Conservation (phyloP, 2,888 invertebrate species). For the Troides oblongomaculatus region DNA sequence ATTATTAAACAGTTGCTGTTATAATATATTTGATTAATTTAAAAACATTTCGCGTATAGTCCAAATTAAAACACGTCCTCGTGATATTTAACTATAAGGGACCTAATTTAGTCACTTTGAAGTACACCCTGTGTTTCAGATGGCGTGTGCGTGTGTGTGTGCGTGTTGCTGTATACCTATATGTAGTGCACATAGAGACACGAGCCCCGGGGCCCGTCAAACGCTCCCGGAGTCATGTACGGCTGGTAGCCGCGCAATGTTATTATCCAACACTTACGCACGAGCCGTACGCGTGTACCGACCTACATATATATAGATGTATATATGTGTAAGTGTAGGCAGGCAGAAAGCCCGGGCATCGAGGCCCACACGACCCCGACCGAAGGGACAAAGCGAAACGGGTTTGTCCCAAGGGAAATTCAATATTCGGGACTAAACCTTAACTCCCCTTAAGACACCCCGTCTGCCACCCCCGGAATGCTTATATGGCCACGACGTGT, state of each 20-base stretch:
- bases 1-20: too few relatives aligned
- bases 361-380: conserved; percentile 76
- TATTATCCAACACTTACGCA: conserved; percentile 78
- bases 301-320: conserved; percentile 41
- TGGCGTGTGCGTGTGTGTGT: conserved; percentile 43
- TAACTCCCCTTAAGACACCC: conserved; percentile 79
- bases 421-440: conserved; percentile 82
- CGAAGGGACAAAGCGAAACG: conserved; percentile 80
- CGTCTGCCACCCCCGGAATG: conserved; percentile 78
- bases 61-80: conserved; percentile 38
- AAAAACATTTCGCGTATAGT: conserved; percentile 3
- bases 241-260: conserved; percentile 71
- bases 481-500: conserved; percentile 81
- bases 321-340: conserved; percentile 40
- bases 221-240: conserved; percentile 76
- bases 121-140: conserved; percentile 60
- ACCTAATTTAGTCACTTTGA: conserved; percentile 76
- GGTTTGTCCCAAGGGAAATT: conserved; percentile 82
- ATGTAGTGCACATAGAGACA: conserved; percentile 47
- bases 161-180: conserved; percentile 53
- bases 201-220: conserved; percentile 71
- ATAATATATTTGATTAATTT: neutral
- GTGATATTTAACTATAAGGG: conserved; percentile 61
- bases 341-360: conserved; percentile 69
- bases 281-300: conserved; percentile 52